A percentile compares a stretch with the other conserved stretches of the same genome.
Conservation (phyloP, 2,888 invertebrate species). For the Fabriciana adippe region DNA sequence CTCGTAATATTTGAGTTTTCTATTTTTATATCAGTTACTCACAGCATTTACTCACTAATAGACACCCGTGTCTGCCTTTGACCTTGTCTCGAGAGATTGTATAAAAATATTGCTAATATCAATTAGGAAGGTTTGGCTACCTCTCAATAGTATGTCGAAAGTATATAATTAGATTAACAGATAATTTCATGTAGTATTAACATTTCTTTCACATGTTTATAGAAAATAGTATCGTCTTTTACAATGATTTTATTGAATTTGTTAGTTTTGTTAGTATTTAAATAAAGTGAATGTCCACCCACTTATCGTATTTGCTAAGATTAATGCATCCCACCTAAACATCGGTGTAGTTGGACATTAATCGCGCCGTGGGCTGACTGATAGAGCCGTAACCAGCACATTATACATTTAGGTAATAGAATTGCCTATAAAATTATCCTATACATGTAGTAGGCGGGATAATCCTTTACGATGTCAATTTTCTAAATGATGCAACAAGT, state of each 20-base stretch:
- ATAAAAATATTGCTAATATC: conserved; percentile 55
- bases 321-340: conserved; percentile 32
- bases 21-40: conserved; percentile 72
- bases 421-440: conserved; percentile 25
- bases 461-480: conserved; percentile 1
- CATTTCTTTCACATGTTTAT: conserved; percentile 1
- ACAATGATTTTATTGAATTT: conserved; percentile 16
- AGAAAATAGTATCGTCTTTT: conserved; percentile 4
- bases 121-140: conserved; percentile 40
- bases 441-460: background rate
- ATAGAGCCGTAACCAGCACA: conserved; percentile 30
- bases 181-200: background rate
- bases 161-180: background rate
- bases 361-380: conserved; percentile 35
- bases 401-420: conserved; percentile 19
- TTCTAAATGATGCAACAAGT: conserved; percentile 1
- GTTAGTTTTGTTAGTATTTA: conserved; percentile 23
- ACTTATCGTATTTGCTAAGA: conserved; percentile 33
- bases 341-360: conserved; percentile 37
- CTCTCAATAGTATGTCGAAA: conserved; percentile 10
- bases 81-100: conserved; percentile 67
- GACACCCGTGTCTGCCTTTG: conserved; percentile 74
- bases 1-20: conserved; percentile 44
- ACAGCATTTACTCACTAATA: conserved; percentile 70
- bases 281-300: conserved; percentile 34